phyloP scores from a whole-genome alignment of 2,888 invertebrate genomes.

The Dolichopus griseipennis region DNA sequence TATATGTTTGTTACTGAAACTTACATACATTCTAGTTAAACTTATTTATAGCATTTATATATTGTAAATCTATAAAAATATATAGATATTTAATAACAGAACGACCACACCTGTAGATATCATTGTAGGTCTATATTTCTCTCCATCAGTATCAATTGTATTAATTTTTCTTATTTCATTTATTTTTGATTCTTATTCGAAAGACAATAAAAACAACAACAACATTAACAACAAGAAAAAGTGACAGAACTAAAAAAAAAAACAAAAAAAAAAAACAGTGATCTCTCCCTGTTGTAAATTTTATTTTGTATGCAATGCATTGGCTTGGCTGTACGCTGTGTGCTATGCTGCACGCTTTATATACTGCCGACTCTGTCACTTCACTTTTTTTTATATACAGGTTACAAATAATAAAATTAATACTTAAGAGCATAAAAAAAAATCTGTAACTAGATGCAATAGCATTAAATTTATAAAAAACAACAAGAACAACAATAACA shows the following conservation, averaged over 20 bases:
- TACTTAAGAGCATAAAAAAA: background rate
- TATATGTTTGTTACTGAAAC: no score
- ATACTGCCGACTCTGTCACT: slow-evolving; percentile 3
- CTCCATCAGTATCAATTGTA: background rate
- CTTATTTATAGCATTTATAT: no score
- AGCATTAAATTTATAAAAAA: background rate
- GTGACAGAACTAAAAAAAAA: background rate
- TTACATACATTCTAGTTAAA: no score
- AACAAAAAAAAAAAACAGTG: background rate
- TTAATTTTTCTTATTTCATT: background rate
- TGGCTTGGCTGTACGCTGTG: background rate
- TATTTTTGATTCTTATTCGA: no score
- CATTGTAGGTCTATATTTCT: slow-evolving; percentile 1
- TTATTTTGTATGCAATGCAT: no score
- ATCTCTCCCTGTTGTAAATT: background rate
- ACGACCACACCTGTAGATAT: background rate
- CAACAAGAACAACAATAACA: background rate
- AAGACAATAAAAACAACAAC: background rate
- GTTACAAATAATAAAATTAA: background rate
- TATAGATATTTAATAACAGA: background rate
- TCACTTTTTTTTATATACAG: background rate
- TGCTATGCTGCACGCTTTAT: background rate
- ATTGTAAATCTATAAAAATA: background rate
- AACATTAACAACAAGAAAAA: background rate
- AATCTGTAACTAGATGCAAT: background rate